Percentiles rank a stretch among this genome's conserved stretches.
Conservation (phyloP, 2,113 vertebrate species). For the Emydura subglobosa region DNA sequence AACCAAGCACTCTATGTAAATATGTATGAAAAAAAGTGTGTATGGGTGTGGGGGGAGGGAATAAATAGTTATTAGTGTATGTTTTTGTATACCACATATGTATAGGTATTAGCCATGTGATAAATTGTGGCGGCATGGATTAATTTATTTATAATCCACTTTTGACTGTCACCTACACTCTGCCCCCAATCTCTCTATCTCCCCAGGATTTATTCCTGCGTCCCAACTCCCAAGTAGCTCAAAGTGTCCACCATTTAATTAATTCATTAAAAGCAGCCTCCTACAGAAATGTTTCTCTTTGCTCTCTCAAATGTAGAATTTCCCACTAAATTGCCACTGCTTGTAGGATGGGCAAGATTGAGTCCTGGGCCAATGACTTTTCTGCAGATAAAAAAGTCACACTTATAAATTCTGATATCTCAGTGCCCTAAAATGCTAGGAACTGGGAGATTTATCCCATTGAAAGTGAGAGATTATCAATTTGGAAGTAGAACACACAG, state of each 20-base stretch:
- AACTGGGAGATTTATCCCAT: not conserved
- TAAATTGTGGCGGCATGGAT: slow-evolving; percentile 26
- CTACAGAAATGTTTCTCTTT: not conserved
- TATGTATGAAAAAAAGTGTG: not conserved
- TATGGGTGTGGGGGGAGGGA: not conserved
- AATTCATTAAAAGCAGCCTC: not conserved
- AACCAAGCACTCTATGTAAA: not conserved
- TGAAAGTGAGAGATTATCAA: not conserved
- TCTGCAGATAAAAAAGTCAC: not conserved
- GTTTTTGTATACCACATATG: not conserved
- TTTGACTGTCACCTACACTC: not conserved
- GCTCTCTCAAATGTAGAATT: not conserved
- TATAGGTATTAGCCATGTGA: not conserved
- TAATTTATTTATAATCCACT: slow-evolving; percentile 5
- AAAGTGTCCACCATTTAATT: slow-evolving; percentile 17
- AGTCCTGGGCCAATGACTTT: slow-evolving; percentile 27
- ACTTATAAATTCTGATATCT: not conserved
- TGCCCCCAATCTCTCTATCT: not conserved
- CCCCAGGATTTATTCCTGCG: slow-evolving; percentile 4
- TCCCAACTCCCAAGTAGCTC: not conserved
- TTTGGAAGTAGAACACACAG: not conserved
- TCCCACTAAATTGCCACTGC: slow-evolving; percentile 13
- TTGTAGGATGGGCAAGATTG: not conserved
- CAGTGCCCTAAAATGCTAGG: not conserved
- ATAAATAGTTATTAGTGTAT: not conserved